Evolutionary conservation across 2,888 invertebrate species (phyloP), one percentile per base, ranked within the genome.

Genomic region (Epistrophella euchroma): DNA sequence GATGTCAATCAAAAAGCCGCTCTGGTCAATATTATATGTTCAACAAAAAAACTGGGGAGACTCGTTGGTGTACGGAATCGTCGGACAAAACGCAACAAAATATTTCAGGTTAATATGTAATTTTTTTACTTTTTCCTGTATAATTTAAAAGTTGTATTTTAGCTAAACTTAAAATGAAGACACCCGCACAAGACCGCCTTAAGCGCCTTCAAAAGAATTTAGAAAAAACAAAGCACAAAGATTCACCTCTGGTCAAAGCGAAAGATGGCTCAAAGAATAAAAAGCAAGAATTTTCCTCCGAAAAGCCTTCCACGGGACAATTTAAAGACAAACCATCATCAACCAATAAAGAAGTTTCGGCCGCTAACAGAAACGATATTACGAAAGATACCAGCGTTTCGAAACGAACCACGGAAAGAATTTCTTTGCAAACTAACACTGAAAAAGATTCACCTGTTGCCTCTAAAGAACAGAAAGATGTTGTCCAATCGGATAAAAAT

Each of bases 101-200:
- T 19, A 32, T 80, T 32, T 52, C 28, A 45, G 56, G 85, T 85
- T 47, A 56, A 11, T 15, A 32, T 32, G 32, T 32, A 32, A 32
- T 32, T 32, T 5, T n/a, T 13, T 19, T 22, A 13, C 5, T 32
- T 10, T 47, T 62, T 10, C 7, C n/a, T 28, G 2, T 22, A 37
- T 25, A 64, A 47, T 19, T 19, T 9, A 2, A 17, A 22, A 22
- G 0, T 40, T 13, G 2, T 15, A 32, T 47, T 47, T 11, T 6
- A 86, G 81, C n/a, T 15, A 58, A 73, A 19, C 2, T 22, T 11
- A 32, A 52, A 2, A 7, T 19, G 3, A 74, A 62, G 17, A 83
- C 87, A 1, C 87, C 88, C 2, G 89, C 91, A 0, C 91, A 91
- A 72, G 90, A 91, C 74, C 90, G 91, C 0, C 88, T 92, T 0